Base-by-base conservation (phyloP, 2,888 invertebrate genomes). In the Pseudococcus viburni region DNA sequence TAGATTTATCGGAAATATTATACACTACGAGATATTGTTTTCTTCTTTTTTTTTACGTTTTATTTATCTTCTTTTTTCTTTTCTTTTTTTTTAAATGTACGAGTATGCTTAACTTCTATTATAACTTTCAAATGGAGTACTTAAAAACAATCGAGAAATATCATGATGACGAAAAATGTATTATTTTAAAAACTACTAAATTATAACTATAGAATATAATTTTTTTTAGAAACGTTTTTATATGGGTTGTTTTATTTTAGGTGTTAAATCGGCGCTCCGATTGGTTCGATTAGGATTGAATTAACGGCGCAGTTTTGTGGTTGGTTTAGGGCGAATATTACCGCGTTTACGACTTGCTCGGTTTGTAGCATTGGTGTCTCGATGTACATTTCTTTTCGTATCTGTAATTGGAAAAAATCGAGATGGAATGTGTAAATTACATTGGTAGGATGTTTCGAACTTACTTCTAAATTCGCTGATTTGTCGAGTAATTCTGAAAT, bases 231-330 rank as follows among this genome's bases (percentile, higher is more conserved):
- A 46, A 33, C 22, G 80, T 83, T 83, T 73, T 83, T 83, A 83
- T 48, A 87, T 17, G n/a, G 22, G 48, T 87, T n/a, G 15, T 80
- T 80, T 51, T 51, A 73, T 77, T 68, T 48, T 22, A 0, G 33
- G 7, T 7, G 22, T 89, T 90, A 90, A 55, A 90, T 89, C 11
- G 90, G 90, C 8, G 90, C 90, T 80, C 90, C 89, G 22, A 89
- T 90, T 84, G 91, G 91, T 73, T 90, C 90, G n/a, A 91, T 89
- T 11, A 91, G 88, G n/a, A 91, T 90, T 68, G 90, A 90, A 85
- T 91, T 91, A 46, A 91, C 89, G 19, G 91, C 90, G 88, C 90
- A 90, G 88, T 90, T 89, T 12, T 88, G 84, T 33, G 91, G 90
- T 87, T 90, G 90, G 0, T 89, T 89, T 22, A 91, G 85, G 9